These are phyloP conservation scores for Dufourea novaeangliae DNA, from an alignment of 1,140 invertebrate genomes.

Conservation along the genomic window DNA sequence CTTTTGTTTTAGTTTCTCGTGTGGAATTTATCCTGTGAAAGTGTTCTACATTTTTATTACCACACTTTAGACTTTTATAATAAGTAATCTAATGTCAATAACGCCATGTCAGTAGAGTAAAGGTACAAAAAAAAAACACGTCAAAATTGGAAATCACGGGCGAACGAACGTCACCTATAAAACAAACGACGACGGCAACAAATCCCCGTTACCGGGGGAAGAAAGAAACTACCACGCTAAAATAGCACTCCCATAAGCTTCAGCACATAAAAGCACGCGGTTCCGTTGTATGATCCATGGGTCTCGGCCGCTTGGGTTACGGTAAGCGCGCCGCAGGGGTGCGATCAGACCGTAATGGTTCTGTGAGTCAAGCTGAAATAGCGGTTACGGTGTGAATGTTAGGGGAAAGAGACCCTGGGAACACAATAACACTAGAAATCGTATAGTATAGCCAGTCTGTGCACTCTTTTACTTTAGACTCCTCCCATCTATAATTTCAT, in stretches of 20 bases:
- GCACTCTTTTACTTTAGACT: conserved; percentile 30
- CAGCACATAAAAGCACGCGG: not conserved
- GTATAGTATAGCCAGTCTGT: not conserved
- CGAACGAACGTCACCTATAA: not conserved
- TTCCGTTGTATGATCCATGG: conserved; percentile 29
- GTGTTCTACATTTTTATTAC: too few species aligned
- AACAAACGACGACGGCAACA: not conserved
- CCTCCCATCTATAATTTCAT: not conserved
- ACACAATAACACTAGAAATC: conserved; percentile 1
- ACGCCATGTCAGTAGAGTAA: too few species aligned
- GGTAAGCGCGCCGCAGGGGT: not conserved
- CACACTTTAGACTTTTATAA: too few species aligned
- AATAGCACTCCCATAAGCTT: not conserved
- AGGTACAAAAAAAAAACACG: not conserved
- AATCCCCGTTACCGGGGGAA: not conserved
- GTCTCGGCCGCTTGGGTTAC: conserved; percentile 2
- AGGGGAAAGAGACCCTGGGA: not conserved
- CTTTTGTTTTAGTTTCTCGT: too few species aligned
- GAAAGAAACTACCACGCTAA: conserved; percentile 3
- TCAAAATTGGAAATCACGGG: conserved; percentile 3
- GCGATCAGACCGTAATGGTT: conserved; percentile 20
- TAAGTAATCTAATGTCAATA: too few species aligned
- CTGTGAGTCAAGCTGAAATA: not conserved
- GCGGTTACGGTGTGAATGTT: not conserved
- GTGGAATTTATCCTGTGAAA: too few species aligned